Conservation (phyloP, 2,888 invertebrate genomes). For the Pristionchus mayeri region DNA sequence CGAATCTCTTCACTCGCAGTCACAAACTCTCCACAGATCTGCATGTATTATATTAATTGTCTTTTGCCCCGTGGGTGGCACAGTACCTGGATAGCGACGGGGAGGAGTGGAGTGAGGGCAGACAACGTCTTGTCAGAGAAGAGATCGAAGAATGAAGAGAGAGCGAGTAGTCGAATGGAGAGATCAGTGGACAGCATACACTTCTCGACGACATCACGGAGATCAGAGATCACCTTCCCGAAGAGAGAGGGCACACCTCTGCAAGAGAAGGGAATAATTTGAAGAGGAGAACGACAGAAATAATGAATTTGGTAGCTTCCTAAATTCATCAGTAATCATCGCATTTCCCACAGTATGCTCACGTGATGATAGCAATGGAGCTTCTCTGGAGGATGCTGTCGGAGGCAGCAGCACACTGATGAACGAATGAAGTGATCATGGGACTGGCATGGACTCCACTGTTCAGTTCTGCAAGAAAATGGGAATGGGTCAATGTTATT, state of each 20-base stretch:
- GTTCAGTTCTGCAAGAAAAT: not conserved
- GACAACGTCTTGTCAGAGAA: not conserved
- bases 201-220: not conserved
- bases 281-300: no score
- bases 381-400: no score
- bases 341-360: no score
- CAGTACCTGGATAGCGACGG: not conserved
- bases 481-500: no score
- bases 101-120: not conserved
- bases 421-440: not conserved
- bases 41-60: not conserved
- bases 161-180: not conserved
- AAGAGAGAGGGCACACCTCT: not conserved
- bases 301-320: no score
- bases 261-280: no score
- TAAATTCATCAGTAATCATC: not conserved
- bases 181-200: not conserved
- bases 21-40: not conserved
- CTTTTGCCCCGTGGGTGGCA: no score
- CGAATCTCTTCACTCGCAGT: not conserved
- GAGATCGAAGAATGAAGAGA: not conserved
- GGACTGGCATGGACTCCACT: not conserved
- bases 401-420: not conserved
- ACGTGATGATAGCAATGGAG: no score
- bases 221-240: not conserved